Conservation (phyloP, 2,797 vertebrate species). For the Kryptopterus vitreolus region DNA sequence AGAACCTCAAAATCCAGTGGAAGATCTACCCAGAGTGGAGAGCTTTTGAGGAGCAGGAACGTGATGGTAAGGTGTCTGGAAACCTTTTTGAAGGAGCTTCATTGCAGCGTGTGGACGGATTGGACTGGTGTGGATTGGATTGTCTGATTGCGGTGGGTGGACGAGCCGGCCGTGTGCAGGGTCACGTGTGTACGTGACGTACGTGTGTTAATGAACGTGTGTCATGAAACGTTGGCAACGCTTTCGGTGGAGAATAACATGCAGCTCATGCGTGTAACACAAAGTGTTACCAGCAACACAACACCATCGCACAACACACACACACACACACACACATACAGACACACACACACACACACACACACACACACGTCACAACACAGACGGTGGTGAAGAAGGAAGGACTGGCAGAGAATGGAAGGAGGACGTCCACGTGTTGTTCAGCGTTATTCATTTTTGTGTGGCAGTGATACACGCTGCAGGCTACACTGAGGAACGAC, state of each 20-base stretch:
- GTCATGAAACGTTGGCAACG: background rate
- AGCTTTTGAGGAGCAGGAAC: too few relatives aligned
- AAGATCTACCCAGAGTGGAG: too few relatives aligned
- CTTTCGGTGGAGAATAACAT: conserved; percentile 12
- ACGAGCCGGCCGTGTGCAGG: conserved; percentile 22
- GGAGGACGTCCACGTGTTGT: conserved; percentile 56
- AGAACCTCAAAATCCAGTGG: too few relatives aligned
- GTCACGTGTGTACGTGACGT: background rate
- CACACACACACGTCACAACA: background rate
- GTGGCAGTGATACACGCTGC: background rate
- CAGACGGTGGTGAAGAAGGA: conserved; percentile 20
- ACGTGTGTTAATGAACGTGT: background rate
- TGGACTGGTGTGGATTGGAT: too few relatives aligned
- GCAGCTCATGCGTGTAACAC: conserved; percentile 41
- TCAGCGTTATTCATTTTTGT: conserved; percentile 38
- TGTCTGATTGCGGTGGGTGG: background rate
- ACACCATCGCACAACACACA: background rate
- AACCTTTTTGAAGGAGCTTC: too few relatives aligned
- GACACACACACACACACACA: background rate
- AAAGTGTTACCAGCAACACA: conserved; percentile 5
- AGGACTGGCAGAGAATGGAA: background rate
- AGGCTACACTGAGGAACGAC: background rate
- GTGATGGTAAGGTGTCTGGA: too few relatives aligned
- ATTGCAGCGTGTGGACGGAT: too few relatives aligned
- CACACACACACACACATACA: background rate